Conservation (phyloP, 2,113 vertebrate species). For the Potamarius usumacintae region DNA sequence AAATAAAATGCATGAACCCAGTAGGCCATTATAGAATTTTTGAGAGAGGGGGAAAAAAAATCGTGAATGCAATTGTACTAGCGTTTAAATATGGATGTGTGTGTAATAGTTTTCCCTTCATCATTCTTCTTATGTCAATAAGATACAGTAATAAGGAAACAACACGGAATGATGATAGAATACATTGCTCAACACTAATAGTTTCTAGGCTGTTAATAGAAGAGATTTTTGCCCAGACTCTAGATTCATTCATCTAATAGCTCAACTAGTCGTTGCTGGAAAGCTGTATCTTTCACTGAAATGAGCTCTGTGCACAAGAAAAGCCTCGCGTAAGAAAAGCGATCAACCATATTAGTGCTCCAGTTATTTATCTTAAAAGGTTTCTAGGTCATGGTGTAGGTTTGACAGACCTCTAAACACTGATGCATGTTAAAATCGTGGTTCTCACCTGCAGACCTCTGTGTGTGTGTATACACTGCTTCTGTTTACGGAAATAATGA, state of each 20-base stretch:
- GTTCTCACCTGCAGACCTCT: background rate
- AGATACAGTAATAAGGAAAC: background rate
- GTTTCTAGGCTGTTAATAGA: background rate
- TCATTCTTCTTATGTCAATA: background rate
- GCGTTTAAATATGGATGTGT: background rate
- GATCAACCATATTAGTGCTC: background rate
- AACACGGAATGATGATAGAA: too few species aligned
- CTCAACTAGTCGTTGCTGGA: background rate
- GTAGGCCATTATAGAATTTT: background rate
- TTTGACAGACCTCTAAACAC: background rate
- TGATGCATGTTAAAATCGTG: background rate
- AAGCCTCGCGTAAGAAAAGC: background rate
- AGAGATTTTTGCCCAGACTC: background rate
- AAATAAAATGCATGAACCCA: background rate
- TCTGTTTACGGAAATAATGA: constrained; percentile 10
- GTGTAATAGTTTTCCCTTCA: background rate
- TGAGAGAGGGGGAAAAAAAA: background rate
- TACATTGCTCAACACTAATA: background rate
- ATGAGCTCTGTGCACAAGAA: background rate
- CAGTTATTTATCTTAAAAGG: background rate
- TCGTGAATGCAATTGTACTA: background rate
- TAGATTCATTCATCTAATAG: background rate
- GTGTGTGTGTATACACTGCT: constrained; percentile 4
- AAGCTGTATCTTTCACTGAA: background rate
- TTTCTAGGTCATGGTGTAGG: background rate